Evolutionary conservation across 2,888 invertebrate genomes (phyloP).

Genomic region (Dioctria rufipes): DNA sequence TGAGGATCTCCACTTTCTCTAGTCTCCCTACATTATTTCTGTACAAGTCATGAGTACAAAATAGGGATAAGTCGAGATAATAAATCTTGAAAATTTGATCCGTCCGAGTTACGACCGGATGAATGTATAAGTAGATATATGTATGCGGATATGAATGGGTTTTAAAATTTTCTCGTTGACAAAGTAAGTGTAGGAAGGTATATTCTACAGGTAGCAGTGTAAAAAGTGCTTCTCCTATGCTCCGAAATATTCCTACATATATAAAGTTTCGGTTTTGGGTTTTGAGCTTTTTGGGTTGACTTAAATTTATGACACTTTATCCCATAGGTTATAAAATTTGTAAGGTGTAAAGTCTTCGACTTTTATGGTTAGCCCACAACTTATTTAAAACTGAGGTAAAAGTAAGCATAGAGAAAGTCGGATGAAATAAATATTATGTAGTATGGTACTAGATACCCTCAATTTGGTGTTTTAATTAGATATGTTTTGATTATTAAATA

Average conservation of each 20-base stretch:
- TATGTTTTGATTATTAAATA: too few species aligned
- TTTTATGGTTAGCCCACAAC: too few species aligned
- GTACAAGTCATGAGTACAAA: slow-evolving; percentile 9
- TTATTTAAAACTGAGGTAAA: too few species aligned
- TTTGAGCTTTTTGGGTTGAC: too few species aligned
- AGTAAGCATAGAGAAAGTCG: too few species aligned
- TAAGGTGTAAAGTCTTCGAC: too few species aligned
- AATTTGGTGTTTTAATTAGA: too few species aligned
- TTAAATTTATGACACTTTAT: too few species aligned
- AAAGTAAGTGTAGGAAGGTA: not conserved
- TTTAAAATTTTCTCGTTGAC: not conserved
- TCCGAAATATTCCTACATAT: not conserved
- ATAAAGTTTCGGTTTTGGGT: not conserved
- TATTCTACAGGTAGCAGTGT: not conserved
- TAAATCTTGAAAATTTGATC: slow-evolving; percentile 34
- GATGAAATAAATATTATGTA: too few species aligned
- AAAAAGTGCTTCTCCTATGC: not conserved
- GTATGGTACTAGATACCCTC: too few species aligned
- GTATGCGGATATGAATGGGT: not conserved
- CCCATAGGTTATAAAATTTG: too few species aligned
- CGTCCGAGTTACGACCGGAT: slow-evolving; percentile 26
- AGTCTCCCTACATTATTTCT: not conserved
- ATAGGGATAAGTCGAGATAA: slow-evolving; percentile 41
- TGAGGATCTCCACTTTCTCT: slow-evolving; percentile 7
- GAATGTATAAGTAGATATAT: not conserved